phyloP scores from a whole-genome alignment of 2,113 vertebrate genomes.

The Notechis scutatus region DNA sequence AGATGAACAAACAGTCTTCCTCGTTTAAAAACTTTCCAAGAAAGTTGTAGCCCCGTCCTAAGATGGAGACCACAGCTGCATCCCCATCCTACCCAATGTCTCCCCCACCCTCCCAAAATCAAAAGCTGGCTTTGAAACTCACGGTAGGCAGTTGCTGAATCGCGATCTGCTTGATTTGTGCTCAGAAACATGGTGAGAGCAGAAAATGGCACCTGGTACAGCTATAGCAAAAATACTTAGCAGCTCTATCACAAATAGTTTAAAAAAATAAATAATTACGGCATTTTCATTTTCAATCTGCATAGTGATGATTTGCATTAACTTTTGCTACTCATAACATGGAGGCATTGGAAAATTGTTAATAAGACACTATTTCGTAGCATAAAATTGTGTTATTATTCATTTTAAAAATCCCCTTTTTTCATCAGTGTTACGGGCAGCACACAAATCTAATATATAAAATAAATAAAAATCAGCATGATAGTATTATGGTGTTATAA shows the following conservation, averaged over 20 bases:
- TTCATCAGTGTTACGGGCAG: background rate
- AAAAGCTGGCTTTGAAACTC: conserved; percentile 54
- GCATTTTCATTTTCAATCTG: background rate
- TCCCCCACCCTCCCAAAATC: background rate
- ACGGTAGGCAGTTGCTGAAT: conserved; percentile 94
- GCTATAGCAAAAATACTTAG: conserved; percentile 64
- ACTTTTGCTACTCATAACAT: background rate
- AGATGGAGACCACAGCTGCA: background rate
- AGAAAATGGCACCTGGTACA: conserved; percentile 93
- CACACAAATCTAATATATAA: background rate
- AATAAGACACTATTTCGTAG: background rate
- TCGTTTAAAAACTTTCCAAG: background rate
- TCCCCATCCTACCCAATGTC: background rate
- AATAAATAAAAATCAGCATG: background rate
- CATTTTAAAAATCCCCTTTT: background rate
- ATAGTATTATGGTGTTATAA: background rate
- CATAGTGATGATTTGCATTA: background rate
- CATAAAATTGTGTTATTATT: background rate
- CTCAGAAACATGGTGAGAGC: conserved; percentile 97
- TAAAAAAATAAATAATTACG: background rate
- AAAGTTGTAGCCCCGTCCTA: background rate
- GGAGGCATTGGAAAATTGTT: background rate
- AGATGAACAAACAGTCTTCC: background rate
- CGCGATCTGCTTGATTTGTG: conserved; percentile 84
- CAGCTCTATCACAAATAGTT: background rate